phyloP scores from a whole-genome alignment of 2,113 vertebrate genomes.

The Bos indicus region DNA sequence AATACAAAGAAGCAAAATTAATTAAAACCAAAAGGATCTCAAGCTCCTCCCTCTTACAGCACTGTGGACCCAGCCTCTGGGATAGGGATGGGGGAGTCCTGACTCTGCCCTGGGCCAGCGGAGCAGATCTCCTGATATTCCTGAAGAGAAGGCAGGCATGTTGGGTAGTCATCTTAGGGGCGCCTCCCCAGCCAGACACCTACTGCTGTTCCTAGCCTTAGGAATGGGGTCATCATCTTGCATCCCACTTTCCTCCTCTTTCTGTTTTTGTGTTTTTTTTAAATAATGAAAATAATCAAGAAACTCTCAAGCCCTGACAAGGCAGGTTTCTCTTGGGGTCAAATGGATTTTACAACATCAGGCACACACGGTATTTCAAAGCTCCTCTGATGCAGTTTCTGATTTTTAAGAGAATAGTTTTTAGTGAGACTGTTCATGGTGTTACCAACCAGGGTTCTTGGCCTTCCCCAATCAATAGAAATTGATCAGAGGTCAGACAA shows the following conservation, averaged over 20 bases:
- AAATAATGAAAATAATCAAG: neutral
- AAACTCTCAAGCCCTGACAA: neutral
- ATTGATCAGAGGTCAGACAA: neutral
- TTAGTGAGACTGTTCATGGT: neutral
- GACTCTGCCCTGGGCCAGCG: neutral
- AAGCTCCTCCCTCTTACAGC: accelerated
- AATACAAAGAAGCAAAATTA: neutral
- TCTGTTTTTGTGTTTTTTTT: neutral
- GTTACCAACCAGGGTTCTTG: neutral
- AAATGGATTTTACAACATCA: neutral
- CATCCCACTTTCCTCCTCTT: neutral
- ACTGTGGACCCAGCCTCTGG: neutral
- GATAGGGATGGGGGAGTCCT: neutral
- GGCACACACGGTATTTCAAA: accelerated
- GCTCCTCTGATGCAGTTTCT: neutral
- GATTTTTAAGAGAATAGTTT: neutral
- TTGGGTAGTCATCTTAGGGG: neutral
- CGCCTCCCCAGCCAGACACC: neutral
- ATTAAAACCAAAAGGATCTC: no score
- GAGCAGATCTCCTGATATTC: accelerated
- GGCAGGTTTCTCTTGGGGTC: neutral
- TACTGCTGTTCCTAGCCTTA: neutral
- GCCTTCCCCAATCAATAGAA: neutral
- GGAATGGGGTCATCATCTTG: neutral
- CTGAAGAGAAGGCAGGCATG: neutral